These are phyloP conservation scores for Microchrysa polita DNA, from an alignment of 2,888 invertebrate species.

Conservation along the genomic window DNA sequence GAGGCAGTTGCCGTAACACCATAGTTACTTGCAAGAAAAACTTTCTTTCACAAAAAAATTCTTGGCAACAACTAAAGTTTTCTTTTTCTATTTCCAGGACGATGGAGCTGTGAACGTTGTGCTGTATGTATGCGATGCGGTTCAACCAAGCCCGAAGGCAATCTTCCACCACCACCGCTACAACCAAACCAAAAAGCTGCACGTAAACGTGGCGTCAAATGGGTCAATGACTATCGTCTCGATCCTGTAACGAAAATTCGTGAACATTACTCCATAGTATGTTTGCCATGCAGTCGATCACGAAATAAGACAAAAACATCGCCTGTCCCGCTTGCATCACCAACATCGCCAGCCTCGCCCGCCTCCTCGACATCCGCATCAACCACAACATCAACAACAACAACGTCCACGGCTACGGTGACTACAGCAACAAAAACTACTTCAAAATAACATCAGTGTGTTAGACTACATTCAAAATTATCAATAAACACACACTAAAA, in stretches of 20 bases:
- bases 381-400: not conserved
- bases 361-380: not conserved
- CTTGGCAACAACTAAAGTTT: no score
- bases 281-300: slow-evolving; percentile 65
- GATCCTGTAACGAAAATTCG: slow-evolving; percentile 62
- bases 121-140: slow-evolving; percentile 75
- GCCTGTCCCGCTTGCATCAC: not conserved
- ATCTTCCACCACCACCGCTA: slow-evolving; percentile 51
- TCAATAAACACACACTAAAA: slow-evolving; percentile 10
- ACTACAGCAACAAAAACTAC: not conserved
- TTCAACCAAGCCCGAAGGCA: slow-evolving; percentile 67
- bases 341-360: not conserved
- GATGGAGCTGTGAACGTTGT: slow-evolving; percentile 90
- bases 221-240: slow-evolving; percentile 62
- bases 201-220: slow-evolving; percentile 54
- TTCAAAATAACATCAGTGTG: slow-evolving; percentile 24
- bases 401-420: not conserved
- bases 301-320: slow-evolving; percentile 51
- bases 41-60: no score
- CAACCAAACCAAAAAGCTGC: slow-evolving; percentile 65
- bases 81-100: slow-evolving; percentile 64
- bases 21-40: no score
- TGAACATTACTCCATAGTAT: slow-evolving; percentile 68
- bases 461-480: not conserved
- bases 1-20: no score